Evolutionary conservation across 2,888 invertebrate species (phyloP).

Genomic region (Villa cingulata): DNA sequence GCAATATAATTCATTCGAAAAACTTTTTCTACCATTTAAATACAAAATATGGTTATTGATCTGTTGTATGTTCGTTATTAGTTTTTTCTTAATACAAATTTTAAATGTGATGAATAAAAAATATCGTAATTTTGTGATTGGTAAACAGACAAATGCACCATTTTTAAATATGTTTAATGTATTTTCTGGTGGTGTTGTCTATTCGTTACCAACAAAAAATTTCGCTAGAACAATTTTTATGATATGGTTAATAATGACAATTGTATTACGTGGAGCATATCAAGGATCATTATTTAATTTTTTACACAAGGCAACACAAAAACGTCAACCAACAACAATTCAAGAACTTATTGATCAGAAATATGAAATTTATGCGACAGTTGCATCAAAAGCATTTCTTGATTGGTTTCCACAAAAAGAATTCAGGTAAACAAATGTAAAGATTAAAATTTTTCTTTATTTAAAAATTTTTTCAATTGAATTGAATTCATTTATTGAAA

Average conservation of each 20-base stretch:
- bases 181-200: conserved; percentile 8
- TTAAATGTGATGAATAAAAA: conserved; percentile 1
- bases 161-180: conserved; percentile 9
- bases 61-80: not conserved
- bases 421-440: no score
- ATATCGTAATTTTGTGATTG: conserved; percentile 8
- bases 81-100: not conserved
- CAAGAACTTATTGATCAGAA: not conserved
- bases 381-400: not conserved
- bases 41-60: conserved; percentile 7
- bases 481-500: no score
- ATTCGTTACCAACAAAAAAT: conserved; percentile 4
- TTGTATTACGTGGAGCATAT: conserved; percentile 12
- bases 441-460: not conserved
- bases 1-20: conserved; percentile 7
- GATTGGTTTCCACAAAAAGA: no score
- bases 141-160: conserved; percentile 2
- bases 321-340: not conserved
- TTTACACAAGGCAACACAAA: conserved; percentile 5
- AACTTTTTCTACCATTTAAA: conserved; percentile 9
- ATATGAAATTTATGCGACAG: not conserved
- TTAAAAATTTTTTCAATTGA: conserved; percentile 1
- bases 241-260: conserved; percentile 9
- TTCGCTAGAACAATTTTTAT: conserved; percentile 11
- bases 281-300: conserved; percentile 12